Base-by-base conservation (phyloP, 2,888 invertebrate species). In the Xanthorhoe designata region DNA sequence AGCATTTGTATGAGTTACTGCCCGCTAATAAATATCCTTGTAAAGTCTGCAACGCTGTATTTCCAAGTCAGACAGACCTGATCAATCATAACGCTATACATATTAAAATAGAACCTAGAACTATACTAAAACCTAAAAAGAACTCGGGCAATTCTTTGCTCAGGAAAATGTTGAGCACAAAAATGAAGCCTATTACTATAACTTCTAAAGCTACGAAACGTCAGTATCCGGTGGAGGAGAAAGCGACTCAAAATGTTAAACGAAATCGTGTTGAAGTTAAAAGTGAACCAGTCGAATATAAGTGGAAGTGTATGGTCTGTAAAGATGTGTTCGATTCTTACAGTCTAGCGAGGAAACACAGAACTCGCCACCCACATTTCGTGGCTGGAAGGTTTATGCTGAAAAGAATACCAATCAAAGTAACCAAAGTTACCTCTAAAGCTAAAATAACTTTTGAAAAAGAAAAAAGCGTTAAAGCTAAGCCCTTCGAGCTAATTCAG, bases 1-100 rank as follows among this genome's bases (percentile, higher is more conserved):
- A 80, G 42, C 87, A 87, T 72, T 24, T 87, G 0, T 86, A 86
- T 8, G 78, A 84, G 15, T 35, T 85, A 0, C n/a, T 86, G 0
- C 78, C 81, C 0, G 38, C 74, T 1, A 81, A 78, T 24, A 69
- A 78, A 5, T 75, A 73, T 24, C 61, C 66, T 6, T 78, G 79
- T 35, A 58, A 24, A 0, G 7, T 52, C n/a, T 76, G 75, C 24
- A 53, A 67, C 1, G 60, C 55, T 1, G 17, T 51, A 0, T 72
- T 73, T 18, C 35, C 55, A 0, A 58, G 42, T 1, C 66, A 73
- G 32, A 56, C 32, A 29, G 68, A 69, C 8, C 54, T 69, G 17
- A 59, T 63, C 0, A 61, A 51, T 1, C 75, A 75, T 45, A 70
- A 56, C 10, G 0, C 53, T 7, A n/a, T 51, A 0, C 74, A 74